Evolutionary conservation across 2,797 vertebrate genomes (phyloP).

Genomic region (Cryptoblepharus egeriae): DNA sequence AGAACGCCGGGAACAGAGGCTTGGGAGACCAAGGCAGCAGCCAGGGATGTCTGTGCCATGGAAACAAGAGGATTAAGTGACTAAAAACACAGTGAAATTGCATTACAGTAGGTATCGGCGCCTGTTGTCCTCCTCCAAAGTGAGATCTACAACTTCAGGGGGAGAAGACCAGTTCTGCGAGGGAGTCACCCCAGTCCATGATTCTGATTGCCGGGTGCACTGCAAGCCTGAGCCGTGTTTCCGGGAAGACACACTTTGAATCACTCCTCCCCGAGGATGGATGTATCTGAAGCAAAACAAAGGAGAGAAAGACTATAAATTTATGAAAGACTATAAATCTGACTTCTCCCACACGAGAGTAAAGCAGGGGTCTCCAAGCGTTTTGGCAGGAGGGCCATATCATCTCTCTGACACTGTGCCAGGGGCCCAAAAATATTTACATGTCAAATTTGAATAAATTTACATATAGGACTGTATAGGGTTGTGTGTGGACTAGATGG

Average conservation of each 20-base stretch:
- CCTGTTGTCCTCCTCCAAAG: slow-evolving; percentile 92
- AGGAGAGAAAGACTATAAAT: slow-evolving; percentile 7
- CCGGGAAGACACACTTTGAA: slow-evolving; percentile 94
- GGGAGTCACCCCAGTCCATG: slow-evolving; percentile 90
- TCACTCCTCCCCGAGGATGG: slow-evolving; percentile 94
- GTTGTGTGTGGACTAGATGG: too few species aligned
- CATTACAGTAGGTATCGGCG: slow-evolving; percentile 94
- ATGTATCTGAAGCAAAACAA: slow-evolving; percentile 77
- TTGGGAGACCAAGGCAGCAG: slow-evolving; percentile 66
- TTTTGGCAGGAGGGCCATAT: too few species aligned
- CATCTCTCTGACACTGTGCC: too few species aligned
- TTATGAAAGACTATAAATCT: fast-evolving
- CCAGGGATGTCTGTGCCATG: slow-evolving; percentile 73
- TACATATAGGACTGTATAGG: too few species aligned
- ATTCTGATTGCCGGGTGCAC: slow-evolving; percentile 82
- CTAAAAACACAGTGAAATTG: slow-evolving; percentile 70
- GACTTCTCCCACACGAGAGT: fast-evolving
- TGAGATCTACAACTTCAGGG: slow-evolving; percentile 95
- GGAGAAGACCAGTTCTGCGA: slow-evolving; percentile 93
- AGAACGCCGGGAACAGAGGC: slow-evolving; percentile 71
- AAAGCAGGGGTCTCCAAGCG: too few species aligned
- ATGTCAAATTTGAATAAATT: too few species aligned
- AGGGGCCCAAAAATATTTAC: too few species aligned
- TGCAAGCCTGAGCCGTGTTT: slow-evolving; percentile 84
- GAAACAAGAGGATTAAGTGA: slow-evolving; percentile 30